Conservation (phyloP, 1,140 invertebrate genomes). For the Subanguina moxae region DNA sequence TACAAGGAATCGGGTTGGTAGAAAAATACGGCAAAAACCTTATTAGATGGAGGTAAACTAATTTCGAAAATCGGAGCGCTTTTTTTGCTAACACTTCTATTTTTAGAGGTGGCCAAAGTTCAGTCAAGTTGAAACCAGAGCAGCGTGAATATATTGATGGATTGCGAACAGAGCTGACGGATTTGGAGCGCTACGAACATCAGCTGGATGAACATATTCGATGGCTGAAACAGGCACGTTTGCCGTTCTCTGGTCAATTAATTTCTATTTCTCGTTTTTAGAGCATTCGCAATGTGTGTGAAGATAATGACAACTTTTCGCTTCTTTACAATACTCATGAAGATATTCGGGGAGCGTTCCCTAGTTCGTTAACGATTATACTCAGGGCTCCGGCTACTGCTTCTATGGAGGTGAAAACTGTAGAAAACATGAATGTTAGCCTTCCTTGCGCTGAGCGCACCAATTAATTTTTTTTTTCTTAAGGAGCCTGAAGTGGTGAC, state of each 20-base stretch:
- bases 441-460: not conserved
- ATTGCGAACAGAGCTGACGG: not conserved
- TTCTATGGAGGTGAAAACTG: not conserved
- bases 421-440: not conserved
- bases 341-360: not conserved
- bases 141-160: not conserved
- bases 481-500: not conserved
- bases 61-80: not conserved
- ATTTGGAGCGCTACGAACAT: not conserved
- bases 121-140: not conserved
- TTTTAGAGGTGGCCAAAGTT: not conserved
- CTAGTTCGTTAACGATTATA: not conserved
- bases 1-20: constrained; percentile 1
- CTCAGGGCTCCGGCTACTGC: not conserved
- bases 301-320: not conserved
- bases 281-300: constrained; percentile 1
- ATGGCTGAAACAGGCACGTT: not conserved
- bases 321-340: not conserved
- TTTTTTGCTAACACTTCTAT: not conserved
- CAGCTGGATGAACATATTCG: not conserved
- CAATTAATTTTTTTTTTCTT: not conserved
- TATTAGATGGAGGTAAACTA: not conserved
- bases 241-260: not conserved
- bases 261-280: not conserved
- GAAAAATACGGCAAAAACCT: not conserved